Percentiles rank a stretch among this genome's conserved stretches.
phyloP scores from a whole-genome alignment of 2,113 vertebrate species.

The Martes martes region DNA sequence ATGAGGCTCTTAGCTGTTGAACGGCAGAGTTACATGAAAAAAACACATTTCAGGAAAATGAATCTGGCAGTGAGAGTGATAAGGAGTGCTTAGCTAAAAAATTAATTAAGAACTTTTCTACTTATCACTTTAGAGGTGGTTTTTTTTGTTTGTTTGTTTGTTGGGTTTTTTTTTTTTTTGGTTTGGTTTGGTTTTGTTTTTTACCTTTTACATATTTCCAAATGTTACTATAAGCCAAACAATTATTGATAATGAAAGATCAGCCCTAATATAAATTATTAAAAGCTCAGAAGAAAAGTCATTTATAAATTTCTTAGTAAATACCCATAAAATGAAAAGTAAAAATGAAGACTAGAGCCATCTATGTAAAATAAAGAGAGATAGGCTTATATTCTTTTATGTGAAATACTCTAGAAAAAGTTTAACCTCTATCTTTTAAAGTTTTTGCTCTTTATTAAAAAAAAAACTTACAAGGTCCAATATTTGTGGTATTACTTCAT shows the following conservation, averaged over 20 bases:
- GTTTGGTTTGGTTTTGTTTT: not conserved
- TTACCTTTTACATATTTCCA: not conserved
- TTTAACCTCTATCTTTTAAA: not conserved
- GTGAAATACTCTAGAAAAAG: not conserved
- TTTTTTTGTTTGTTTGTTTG: not conserved
- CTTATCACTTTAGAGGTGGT: not conserved
- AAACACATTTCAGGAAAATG: not conserved
- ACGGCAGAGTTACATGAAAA: not conserved
- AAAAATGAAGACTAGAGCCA: not conserved
- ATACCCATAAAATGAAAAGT: not conserved
- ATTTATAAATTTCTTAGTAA: not conserved
- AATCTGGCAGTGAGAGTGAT: not conserved
- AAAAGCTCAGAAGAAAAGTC: constrained; percentile 28
- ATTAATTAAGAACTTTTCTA: not conserved
- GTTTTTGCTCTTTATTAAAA: not conserved
- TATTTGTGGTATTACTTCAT: not conserved
- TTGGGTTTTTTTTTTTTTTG: not conserved
- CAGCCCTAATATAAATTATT: not conserved
- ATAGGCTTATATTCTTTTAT: not conserved
- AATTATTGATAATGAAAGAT: not conserved
- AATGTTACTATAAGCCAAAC: not conserved
- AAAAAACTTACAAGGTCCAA: not conserved
- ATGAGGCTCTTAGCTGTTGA: not conserved
- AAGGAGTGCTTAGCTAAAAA: not conserved
- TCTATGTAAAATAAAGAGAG: not conserved